These are phyloP conservation scores for Bellardia pandia DNA, from an alignment of 2,888 invertebrate genomes.

Conservation along the genomic window DNA sequence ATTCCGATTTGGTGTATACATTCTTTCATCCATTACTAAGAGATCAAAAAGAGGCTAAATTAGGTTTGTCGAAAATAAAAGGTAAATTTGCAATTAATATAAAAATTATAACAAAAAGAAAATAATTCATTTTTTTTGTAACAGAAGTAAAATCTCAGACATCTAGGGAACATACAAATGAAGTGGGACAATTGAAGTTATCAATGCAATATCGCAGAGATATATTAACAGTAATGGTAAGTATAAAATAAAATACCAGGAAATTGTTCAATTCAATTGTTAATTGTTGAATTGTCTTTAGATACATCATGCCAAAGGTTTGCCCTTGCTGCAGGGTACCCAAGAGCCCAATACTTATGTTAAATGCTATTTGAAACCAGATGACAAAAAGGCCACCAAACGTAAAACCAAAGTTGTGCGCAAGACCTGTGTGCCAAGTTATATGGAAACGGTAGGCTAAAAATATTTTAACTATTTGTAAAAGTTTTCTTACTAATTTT, in stretches of 20 bases:
- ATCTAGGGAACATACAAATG: slow-evolving; percentile 82
- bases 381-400: slow-evolving; percentile 95
- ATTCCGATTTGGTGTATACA: slow-evolving; percentile 98
- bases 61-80: slow-evolving; percentile 90
- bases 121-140: slow-evolving; percentile 29
- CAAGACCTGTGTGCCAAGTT: slow-evolving; percentile 97
- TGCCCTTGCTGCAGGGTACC: slow-evolving; percentile 91
- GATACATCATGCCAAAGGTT: slow-evolving; percentile 94
- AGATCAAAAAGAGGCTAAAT: slow-evolving; percentile 96
- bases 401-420: slow-evolving; percentile 97
- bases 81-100: slow-evolving; percentile 84
- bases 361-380: slow-evolving; percentile 96
- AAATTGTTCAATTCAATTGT: neutral
- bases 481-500: neutral
- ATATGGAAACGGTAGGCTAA: slow-evolving; percentile 95
- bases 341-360: slow-evolving; percentile 95
- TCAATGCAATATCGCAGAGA: slow-evolving; percentile 91
- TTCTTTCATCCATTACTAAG: slow-evolving; percentile 98
- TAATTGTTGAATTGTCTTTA: slow-evolving; percentile 67
- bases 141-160: slow-evolving; percentile 81
- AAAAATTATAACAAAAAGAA: neutral
- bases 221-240: slow-evolving; percentile 91
- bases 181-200: slow-evolving; percentile 91
- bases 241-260: slow-evolving; percentile 46
- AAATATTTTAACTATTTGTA: no score